Evolutionary conservation across 2,888 invertebrate genomes (phyloP).

Genomic region (Pteria penguin): DNA sequence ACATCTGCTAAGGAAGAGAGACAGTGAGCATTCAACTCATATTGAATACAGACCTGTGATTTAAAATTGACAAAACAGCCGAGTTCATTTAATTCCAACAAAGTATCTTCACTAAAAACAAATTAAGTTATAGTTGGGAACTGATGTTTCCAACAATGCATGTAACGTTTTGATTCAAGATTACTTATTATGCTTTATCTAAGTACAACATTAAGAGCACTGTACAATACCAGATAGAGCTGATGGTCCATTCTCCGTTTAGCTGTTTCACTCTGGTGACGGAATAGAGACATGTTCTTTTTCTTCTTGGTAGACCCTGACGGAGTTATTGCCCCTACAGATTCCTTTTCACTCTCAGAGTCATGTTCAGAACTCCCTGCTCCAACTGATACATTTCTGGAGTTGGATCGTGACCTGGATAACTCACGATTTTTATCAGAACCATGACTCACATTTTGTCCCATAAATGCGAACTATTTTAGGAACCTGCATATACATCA

Average conservation of each 20-base stretch:
- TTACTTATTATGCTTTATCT: no score
- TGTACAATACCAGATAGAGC: slow-evolving; percentile 67
- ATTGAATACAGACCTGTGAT: no score
- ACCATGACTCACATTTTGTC: slow-evolving; percentile 15
- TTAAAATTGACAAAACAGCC: no score
- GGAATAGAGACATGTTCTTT: slow-evolving; percentile 62
- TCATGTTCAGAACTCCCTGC: neutral
- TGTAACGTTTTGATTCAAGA: no score
- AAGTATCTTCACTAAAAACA: no score
- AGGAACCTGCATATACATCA: neutral
- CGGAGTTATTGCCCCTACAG: slow-evolving; percentile 2
- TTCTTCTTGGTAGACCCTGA: slow-evolving; percentile 24
- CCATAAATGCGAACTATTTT: slow-evolving; percentile 1
- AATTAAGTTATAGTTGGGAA: no score
- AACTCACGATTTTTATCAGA: neutral
- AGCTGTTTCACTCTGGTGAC: slow-evolving; percentile 67
- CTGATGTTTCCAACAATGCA: no score
- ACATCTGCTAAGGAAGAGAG: no score
- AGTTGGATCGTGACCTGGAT: neutral
- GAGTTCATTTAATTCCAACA: no score
- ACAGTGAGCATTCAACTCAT: no score
- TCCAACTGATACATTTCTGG: neutral
- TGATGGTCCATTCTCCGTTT: slow-evolving; percentile 65
- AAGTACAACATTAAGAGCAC: no score
- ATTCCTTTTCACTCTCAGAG: neutral